Conservation (phyloP, 2,888 invertebrate species). For the Pollenia griseotomentosa region DNA sequence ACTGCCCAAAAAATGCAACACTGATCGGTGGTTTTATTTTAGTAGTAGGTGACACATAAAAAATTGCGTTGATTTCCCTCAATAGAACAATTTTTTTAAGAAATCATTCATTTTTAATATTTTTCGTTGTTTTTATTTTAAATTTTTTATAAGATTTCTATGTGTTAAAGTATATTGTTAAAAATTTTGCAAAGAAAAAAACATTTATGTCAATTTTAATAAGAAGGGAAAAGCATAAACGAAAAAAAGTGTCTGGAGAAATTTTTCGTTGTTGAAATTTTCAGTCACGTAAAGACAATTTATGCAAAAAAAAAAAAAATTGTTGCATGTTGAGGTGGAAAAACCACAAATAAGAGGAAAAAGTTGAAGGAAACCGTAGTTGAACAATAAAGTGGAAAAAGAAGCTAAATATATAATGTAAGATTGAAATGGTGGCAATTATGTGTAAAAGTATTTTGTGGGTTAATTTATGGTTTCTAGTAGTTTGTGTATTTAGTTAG, state of each 20-base stretch:
- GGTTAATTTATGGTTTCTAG: not conserved
- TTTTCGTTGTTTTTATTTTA: slow-evolving; percentile 59
- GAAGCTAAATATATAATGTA: slow-evolving; percentile 2
- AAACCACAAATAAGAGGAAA: slow-evolving; percentile 35
- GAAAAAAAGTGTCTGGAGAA: slow-evolving; percentile 54
- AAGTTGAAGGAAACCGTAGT: slow-evolving; percentile 35
- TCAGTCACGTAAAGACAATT: slow-evolving; percentile 54
- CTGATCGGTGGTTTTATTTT: slow-evolving; percentile 51
- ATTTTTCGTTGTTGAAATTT: slow-evolving; percentile 41
- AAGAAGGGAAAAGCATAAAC: slow-evolving; percentile 8
- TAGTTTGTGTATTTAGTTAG: not conserved
- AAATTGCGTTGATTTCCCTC: slow-evolving; percentile 63
- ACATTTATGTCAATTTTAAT: slow-evolving; percentile 31
- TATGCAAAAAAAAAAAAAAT: slow-evolving; percentile 59
- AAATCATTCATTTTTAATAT: slow-evolving; percentile 47
- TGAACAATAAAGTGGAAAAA: not conserved
- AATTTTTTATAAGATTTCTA: slow-evolving; percentile 43
- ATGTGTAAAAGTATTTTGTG: not conserved
- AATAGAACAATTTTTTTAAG: slow-evolving; percentile 51
- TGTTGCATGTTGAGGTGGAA: slow-evolving; percentile 59
- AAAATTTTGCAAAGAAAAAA: slow-evolving; percentile 7
- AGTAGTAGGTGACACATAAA: slow-evolving; percentile 68
- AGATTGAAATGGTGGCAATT: slow-evolving; percentile 14
- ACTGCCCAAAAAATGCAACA: slow-evolving; percentile 16
- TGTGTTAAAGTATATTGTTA: slow-evolving; percentile 38